Base-by-base conservation (phyloP, 1,140 invertebrate species). In the Babylonia areolata region DNA sequence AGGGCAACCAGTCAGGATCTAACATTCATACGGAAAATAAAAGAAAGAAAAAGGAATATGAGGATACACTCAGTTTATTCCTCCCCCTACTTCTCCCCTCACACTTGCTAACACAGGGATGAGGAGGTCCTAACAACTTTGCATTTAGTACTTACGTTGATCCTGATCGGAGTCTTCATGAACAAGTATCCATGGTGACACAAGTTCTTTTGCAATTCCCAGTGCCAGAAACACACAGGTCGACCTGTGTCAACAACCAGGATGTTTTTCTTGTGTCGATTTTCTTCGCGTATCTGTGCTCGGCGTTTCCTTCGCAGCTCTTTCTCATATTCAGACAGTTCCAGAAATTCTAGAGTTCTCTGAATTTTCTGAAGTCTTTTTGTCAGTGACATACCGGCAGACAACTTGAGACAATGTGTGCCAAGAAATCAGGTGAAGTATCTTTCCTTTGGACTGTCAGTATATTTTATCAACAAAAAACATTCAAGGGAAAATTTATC, bases 221-320 rank as follows among this genome's bases (percentile, higher is more conserved):
- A 84, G 69, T 84, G 82, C 82, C 82, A 84, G 82, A 42, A 84
- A 28, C n/a, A 84, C n/a, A 84, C 39, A 42, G 82, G 82, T 17
- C 64, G n/a, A 9, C 31, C 64, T 1, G 82, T 64, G 64, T 84
- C 82, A 3, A 42, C 3, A 33, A 46, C 39, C 40, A 73, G 12
- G 3, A 84, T 20, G 20, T 40, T 17, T 35, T 69, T 84, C 39
- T 37, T 73, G 23, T 46, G 58, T 28, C 23, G n/a, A 23, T 84
- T 51, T 31, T 40, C 64, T 75, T 71, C 64, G 2, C 6, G 17
- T 2, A 6, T 33, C 28, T 80, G 35, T 15, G 75, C 75, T 15
- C 37, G 75, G 17, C 0, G 15, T 40, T 28, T 1, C 23, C 75
- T 15, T 15, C 23, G 78, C 23, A 33, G 46, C 28, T 54, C 78